These are phyloP conservation scores for Pristionchus fissidentatus DNA, from an alignment of 2,888 invertebrate species.

Conservation along the genomic window DNA sequence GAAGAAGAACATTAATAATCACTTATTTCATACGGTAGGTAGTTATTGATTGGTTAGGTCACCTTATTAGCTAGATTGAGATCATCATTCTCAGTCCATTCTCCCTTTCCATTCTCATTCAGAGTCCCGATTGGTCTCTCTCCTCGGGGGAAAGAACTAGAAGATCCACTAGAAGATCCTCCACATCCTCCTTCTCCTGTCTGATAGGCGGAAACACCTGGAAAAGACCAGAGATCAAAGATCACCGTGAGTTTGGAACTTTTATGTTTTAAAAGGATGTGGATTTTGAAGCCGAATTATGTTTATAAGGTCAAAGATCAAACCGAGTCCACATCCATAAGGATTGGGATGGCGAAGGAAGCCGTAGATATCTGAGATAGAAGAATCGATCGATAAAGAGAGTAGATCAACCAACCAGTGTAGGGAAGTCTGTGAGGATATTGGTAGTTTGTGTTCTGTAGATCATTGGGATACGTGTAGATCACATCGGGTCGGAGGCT, in stretches of 20 bases:
- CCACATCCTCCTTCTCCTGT: conserved; percentile 4
- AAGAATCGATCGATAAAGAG: neutral
- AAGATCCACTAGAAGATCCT: neutral
- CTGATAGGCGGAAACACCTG: neutral
- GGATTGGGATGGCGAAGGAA: conserved; percentile 30
- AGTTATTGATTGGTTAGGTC: neutral
- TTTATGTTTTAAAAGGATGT: no score
- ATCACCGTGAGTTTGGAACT: no score
- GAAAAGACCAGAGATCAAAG: neutral
- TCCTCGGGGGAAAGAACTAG: neutral
- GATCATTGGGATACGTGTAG: conserved; percentile 40
- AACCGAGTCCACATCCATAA: conserved; percentile 24
- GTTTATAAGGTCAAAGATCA: neutral
- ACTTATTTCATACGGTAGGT: neutral
- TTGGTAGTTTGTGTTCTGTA: neutral
- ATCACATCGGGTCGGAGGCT: conserved; percentile 30
- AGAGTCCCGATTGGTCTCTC: conserved; percentile 24
- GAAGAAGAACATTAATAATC: neutral
- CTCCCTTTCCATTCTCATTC: conserved; percentile 33
- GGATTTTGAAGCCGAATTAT: no score
- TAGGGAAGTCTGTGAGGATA: conserved; percentile 37
- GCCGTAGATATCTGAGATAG: conserved; percentile 39
- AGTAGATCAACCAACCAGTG: neutral
- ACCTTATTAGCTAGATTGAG: conserved; percentile 45
- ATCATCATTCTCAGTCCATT: conserved; percentile 46